Base-by-base conservation (phyloP, 2,113 vertebrate species). In the human (Homo sapiens) region DNA sequence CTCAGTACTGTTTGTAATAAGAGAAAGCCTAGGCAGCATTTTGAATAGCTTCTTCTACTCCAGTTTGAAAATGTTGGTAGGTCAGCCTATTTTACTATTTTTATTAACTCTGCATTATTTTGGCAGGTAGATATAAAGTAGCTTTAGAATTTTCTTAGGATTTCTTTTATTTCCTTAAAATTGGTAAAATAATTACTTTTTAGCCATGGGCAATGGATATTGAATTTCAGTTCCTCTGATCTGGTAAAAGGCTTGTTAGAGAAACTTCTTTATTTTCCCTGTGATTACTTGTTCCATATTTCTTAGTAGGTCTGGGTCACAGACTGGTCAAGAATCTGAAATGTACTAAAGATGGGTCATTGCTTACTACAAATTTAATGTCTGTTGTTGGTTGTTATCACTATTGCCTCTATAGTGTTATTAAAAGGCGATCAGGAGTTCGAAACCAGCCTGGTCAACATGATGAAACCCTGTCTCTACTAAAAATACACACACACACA, bases 141-240 rank as follows among this genome's bases (percentile, higher is more conserved):
- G 22, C 61, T 90, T 95, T 96, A 66, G 38, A 73, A 78, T 78
- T 64, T 89, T 94, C 30, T 55, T 48, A 43, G 76, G 17, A 83
- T 91, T 88, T 91, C 32, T 93, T 22, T 50, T 64, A 66, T 93
- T 95, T 72, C 38, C 66, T 23, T 89, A 92, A 93, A 92, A 68
- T 81, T 20, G n/a, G 52, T 61, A 87, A 90, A 83, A 48, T 85
- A 23, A 76, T 70, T 43, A 61, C 57, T 78, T 87, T 97, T 90
- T 61, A 88, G 76, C 16, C 50, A 48, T 38, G 13, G 35, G 12
- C 59, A 78, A 0, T 78, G 8, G 17, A 78, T 87, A 79, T 87
- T 90, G 50, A 72, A 93, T 93, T 3, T 25, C 38, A 78, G 18
- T 2, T 75, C 8, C 80, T 96, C 78, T 93, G 38, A 81, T 66